Evolutionary conservation across 2,888 invertebrate species (phyloP).

Genomic region (Folsomia candida): DNA sequence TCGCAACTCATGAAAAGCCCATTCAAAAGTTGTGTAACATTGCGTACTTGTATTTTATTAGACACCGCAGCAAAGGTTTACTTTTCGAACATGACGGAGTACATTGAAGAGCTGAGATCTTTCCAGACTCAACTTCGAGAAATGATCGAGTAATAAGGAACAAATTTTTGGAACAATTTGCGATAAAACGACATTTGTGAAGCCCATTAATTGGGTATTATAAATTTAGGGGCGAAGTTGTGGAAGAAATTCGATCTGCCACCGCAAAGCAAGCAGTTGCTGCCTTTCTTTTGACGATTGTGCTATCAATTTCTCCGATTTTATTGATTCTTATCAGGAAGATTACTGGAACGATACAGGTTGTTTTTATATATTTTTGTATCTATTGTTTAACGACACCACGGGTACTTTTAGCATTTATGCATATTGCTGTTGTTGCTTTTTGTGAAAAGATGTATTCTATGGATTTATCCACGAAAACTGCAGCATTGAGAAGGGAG

Average conservation of each 20-base stretch:
- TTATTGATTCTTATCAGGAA: slow-evolving; percentile 60
- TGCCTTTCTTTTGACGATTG: slow-evolving; percentile 57
- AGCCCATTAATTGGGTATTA: no score
- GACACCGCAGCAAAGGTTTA: slow-evolving; percentile 46
- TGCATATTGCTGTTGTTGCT: no score
- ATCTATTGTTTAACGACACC: background rate
- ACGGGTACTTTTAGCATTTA: background rate
- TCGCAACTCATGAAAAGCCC: no score
- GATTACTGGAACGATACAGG: slow-evolving; percentile 62
- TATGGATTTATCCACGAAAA: slow-evolving; percentile 53
- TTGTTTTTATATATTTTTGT: slow-evolving; percentile 47
- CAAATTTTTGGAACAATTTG: background rate
- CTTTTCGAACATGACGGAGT: slow-evolving; percentile 50
- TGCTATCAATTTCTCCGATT: slow-evolving; percentile 59
- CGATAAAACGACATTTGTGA: no score
- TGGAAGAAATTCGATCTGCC: slow-evolving; percentile 55
- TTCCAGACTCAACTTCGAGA: slow-evolving; percentile 50
- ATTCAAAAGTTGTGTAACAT: no score
- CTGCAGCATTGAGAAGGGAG: slow-evolving; percentile 59
- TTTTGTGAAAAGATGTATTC: slow-evolving; percentile 52
- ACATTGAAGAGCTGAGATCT: slow-evolving; percentile 49
- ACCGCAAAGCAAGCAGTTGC: slow-evolving; percentile 55
- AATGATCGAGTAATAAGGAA: slow-evolving; percentile 48
- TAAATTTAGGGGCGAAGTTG: slow-evolving; percentile 58
- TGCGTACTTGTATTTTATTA: no score